These are phyloP conservation scores for Parazoanthus atlanticus DNA, from an alignment of 92 coral and sea anemone species.

Conservation along the genomic window DNA sequence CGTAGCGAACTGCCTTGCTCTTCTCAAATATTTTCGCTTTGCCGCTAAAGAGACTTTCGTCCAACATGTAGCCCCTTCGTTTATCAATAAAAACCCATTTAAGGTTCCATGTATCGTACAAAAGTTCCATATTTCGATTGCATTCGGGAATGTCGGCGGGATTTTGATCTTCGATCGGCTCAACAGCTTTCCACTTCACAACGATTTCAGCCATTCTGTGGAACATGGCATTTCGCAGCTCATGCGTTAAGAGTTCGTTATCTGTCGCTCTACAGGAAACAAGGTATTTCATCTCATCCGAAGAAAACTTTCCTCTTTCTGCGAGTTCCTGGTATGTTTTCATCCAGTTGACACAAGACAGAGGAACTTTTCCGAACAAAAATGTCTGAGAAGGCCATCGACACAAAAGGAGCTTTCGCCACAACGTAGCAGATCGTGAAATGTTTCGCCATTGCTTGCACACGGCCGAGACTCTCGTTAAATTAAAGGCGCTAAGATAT, in stretches of 20 bases:
- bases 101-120: conserved; percentile 89
- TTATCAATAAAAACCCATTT: conserved; percentile 95
- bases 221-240: conserved; percentile 87
- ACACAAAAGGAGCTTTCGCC: conserved; percentile 80
- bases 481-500: conserved; percentile 73
- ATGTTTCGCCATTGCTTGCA: conserved; percentile 86
- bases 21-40: conserved; percentile 55
- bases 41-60: conserved; percentile 73
- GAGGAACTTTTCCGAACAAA: conserved; percentile 75
- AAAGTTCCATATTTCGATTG: conserved; percentile 83
- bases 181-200: conserved; percentile 77
- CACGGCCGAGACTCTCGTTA: conserved; percentile 68
- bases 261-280: conserved; percentile 86
- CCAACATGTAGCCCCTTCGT: conserved; percentile 87
- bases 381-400: conserved; percentile 94
- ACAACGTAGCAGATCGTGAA: conserved; percentile 72
- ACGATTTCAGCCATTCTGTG: conserved; percentile 83
- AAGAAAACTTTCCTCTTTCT: conserved; percentile 80
- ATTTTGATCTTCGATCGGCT: conserved; percentile 80
- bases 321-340: conserved; percentile 84
- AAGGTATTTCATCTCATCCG: conserved; percentile 95
- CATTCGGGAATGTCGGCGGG: conserved; percentile 72
- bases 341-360: conserved; percentile 76
- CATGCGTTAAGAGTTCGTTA: conserved; percentile 70
- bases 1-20: conserved; percentile 73